Conservation (phyloP, 2,113 vertebrate species). For the Hepsetus odoe region DNA sequence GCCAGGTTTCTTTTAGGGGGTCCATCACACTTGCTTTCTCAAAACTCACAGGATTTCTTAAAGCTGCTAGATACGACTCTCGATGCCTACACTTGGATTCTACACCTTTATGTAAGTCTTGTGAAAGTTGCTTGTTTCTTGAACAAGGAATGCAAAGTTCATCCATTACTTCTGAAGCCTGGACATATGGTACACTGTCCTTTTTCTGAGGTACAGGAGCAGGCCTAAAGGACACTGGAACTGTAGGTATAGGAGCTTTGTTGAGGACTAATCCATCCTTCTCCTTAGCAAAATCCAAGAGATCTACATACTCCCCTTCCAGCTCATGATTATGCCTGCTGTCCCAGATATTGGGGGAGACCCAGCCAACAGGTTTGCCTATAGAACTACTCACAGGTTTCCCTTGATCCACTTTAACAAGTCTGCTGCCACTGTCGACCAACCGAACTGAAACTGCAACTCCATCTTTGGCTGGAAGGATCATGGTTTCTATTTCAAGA, state of each 20-base stretch:
- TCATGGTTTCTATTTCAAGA: constrained; percentile 28
- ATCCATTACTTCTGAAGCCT: constrained; percentile 56
- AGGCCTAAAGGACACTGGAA: constrained; percentile 61
- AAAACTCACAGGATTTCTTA: constrained; percentile 77
- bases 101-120: constrained; percentile 42
- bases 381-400: constrained; percentile 57
- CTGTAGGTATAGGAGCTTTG: constrained; percentile 43
- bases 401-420: constrained; percentile 80
- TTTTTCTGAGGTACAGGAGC: constrained; percentile 60
- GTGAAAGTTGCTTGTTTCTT: constrained; percentile 67
- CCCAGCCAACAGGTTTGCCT: constrained; percentile 68
- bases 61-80: constrained; percentile 79
- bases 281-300: constrained; percentile 81
- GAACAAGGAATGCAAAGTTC: constrained; percentile 66
- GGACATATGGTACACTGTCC: constrained; percentile 51
- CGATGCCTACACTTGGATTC: constrained; percentile 75
- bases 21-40: constrained; percentile 68
- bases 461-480: constrained; percentile 61
- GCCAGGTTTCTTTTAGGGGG: constrained; percentile 72
- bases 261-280: constrained; percentile 55
- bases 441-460: constrained; percentile 62
- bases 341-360: constrained; percentile 77
- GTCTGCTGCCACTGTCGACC: constrained; percentile 68
- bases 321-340: constrained; percentile 73
- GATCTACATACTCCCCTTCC: constrained; percentile 92